Percentiles rank a stretch among this genome's conserved stretches.
phyloP scores from a whole-genome alignment of 1,140 invertebrate species.

The Neelides sp. region DNA sequence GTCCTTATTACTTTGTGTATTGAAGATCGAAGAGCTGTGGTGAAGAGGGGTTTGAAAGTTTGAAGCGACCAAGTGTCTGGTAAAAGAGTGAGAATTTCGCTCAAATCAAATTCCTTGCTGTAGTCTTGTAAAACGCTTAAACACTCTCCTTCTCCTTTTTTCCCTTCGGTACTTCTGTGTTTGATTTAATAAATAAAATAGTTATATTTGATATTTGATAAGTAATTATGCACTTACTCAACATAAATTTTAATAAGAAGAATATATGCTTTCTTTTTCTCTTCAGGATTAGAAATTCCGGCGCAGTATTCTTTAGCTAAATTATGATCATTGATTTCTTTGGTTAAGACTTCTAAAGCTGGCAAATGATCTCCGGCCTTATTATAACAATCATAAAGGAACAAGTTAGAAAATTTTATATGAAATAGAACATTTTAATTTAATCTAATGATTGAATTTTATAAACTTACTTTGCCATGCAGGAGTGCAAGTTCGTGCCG shows the following conservation, averaged over 20 bases:
- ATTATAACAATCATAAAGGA: neutral
- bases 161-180: neutral
- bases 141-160: slow-evolving; percentile 9
- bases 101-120: slow-evolving; percentile 27
- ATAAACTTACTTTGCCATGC: slow-evolving; percentile 23
- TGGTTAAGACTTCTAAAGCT: slow-evolving; percentile 19
- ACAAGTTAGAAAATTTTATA: neutral
- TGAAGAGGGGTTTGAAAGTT: neutral
- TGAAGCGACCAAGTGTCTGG: slow-evolving; percentile 24
- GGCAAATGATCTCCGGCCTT: slow-evolving; percentile 30
- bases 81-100: slow-evolving; percentile 17
- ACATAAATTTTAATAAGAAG: slow-evolving; percentile 23
- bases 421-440: neutral
- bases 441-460: neutral
- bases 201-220: neutral
- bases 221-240: slow-evolving; percentile 1
- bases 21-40: neutral
- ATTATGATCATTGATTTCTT: slow-evolving; percentile 25
- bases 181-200: neutral
- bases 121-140: slow-evolving; percentile 16
- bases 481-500: slow-evolving; percentile 27
- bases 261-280: slow-evolving; percentile 21
- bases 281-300: slow-evolving; percentile 13
- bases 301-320: slow-evolving; percentile 26
- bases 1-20: slow-evolving; percentile 5